Evolutionary conservation across 2,888 invertebrate genomes (phyloP).

Genomic region (Melanostoma mellinum): DNA sequence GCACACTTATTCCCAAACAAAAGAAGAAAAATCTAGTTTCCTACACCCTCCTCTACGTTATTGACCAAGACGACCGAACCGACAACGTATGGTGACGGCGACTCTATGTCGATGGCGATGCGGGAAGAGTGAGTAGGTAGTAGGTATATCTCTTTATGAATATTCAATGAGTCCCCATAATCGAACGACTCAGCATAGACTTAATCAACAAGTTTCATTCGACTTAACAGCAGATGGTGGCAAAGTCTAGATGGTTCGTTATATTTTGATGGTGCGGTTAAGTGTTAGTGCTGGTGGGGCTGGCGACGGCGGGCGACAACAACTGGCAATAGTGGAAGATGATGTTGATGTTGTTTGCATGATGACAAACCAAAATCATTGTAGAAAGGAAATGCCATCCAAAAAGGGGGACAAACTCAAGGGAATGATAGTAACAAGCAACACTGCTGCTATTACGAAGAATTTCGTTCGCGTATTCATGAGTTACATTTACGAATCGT

Average conservation of each 20-base stretch:
- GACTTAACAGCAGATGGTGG: slow-evolving; percentile 66
- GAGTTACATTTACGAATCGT: slow-evolving; percentile 57
- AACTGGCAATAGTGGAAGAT: slow-evolving; percentile 33
- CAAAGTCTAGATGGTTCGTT: slow-evolving; percentile 41
- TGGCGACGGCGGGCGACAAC: slow-evolving; percentile 18
- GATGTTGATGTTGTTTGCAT: slow-evolving; percentile 42
- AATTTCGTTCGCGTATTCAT: slow-evolving; percentile 63
- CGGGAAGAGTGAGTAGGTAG: slow-evolving; percentile 32
- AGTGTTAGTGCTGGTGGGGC: slow-evolving; percentile 3
- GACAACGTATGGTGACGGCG: slow-evolving; percentile 2
- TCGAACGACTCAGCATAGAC: slow-evolving; percentile 61
- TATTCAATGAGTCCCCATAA: slow-evolving; percentile 70
- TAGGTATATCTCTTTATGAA: slow-evolving; percentile 56
- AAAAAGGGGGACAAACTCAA: slow-evolving; percentile 32
- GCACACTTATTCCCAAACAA: slow-evolving; percentile 34
- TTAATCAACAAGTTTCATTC: slow-evolving; percentile 72
- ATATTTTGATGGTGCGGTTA: slow-evolving; percentile 32
- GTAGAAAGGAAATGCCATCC: slow-evolving; percentile 52
- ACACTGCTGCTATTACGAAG: slow-evolving; percentile 33
- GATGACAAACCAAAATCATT: slow-evolving; percentile 60
- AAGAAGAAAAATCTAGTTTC: slow-evolving; percentile 51
- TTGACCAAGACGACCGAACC: slow-evolving; percentile 45
- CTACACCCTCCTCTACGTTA: slow-evolving; percentile 41
- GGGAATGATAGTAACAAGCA: neutral
- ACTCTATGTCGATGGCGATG: slow-evolving; percentile 33